Evolutionary conservation across 2,888 invertebrate species (phyloP).

Genomic region (Tetragnatha montana): DNA sequence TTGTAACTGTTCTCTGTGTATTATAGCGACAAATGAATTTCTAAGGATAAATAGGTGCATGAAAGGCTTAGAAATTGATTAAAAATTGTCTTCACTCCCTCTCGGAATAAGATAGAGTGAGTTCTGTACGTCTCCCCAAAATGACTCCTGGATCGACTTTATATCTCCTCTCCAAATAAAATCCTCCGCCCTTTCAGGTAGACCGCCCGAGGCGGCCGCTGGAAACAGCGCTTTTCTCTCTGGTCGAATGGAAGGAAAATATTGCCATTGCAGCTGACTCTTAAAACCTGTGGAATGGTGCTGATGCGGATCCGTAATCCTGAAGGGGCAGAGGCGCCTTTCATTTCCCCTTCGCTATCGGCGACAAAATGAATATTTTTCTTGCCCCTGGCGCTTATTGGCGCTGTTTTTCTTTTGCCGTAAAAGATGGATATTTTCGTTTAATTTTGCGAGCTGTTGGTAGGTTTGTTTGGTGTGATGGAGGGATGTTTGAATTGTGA

Average conservation of each 20-base stretch:
- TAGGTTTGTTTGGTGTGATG: background rate
- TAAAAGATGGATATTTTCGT: background rate
- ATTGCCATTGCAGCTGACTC: conserved; percentile 34
- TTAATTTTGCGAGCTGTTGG: background rate
- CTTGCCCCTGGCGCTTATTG: background rate
- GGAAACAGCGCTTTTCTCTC: conserved; percentile 21
- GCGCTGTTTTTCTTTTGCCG: background rate
- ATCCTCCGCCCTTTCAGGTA: background rate
- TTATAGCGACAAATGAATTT: no score
- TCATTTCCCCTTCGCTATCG: conserved; percentile 29
- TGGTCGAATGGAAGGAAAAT: conserved; percentile 43
- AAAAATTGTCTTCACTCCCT: no score
- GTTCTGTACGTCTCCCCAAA: background rate
- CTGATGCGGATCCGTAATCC: conserved; percentile 14
- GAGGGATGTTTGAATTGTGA: no score
- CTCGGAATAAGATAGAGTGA: no score
- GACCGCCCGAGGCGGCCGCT: background rate
- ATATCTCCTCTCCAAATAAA: background rate
- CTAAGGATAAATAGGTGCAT: no score
- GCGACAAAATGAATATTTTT: background rate
- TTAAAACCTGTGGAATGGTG: conserved; percentile 18
- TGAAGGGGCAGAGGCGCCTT: background rate
- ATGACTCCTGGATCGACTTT: background rate
- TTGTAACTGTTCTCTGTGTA: no score
- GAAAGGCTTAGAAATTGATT: no score